Evolutionary conservation across 1,140 invertebrate genomes (phyloP).

Genomic region (Uloborus diversus): DNA sequence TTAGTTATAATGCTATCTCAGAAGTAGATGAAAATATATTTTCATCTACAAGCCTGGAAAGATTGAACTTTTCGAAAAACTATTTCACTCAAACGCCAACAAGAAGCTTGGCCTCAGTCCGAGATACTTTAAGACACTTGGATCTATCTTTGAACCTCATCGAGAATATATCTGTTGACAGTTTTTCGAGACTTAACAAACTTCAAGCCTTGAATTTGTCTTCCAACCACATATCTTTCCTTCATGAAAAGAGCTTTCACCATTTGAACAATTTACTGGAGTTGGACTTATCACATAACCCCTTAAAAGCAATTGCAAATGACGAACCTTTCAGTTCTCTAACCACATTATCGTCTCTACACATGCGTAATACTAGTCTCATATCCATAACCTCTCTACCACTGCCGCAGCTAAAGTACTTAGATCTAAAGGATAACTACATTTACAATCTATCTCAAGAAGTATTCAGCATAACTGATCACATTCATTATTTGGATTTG

Average conservation of each 20-base stretch:
- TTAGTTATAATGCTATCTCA: constrained; percentile 79
- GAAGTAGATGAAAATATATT: constrained; percentile 71
- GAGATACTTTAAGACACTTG: neutral
- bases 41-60: constrained; percentile 38
- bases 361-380: constrained; percentile 47
- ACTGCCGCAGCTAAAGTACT: neutral
- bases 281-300: constrained; percentile 71
- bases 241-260: constrained; percentile 76
- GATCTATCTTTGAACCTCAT: constrained; percentile 34
- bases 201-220: constrained; percentile 53
- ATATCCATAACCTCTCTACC: constrained; percentile 3
- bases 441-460: constrained; percentile 30
- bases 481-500: constrained; percentile 22
- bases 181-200: constrained; percentile 13
- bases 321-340: constrained; percentile 19
- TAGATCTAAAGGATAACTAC: constrained; percentile 28
- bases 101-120: neutral
- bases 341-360: constrained; percentile 3
- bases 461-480: neutral
- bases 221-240: constrained; percentile 76
- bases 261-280: constrained; percentile 78
- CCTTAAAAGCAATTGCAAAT: constrained; percentile 12
- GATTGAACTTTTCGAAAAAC: constrained; percentile 55
- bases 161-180: constrained; percentile 13
- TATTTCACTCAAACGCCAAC: neutral